Evolutionary conservation across 2,888 invertebrate species (phyloP).

Genomic region (Agrilus cyanescens): DNA sequence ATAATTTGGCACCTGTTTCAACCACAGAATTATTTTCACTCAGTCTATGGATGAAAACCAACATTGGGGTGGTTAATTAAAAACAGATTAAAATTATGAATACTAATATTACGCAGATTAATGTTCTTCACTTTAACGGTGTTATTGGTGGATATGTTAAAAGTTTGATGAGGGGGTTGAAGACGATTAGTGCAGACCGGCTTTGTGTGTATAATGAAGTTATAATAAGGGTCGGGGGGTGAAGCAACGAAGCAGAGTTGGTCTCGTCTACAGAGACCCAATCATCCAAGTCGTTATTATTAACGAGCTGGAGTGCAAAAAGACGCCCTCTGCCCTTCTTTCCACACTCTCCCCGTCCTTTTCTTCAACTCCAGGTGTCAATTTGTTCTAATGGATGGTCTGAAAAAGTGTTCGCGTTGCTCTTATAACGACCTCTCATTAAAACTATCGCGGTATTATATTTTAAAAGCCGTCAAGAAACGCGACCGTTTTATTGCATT

Average conservation of each 20-base stretch:
- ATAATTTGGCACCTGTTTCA: too few relatives aligned
- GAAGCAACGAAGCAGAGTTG: conserved; percentile 10
- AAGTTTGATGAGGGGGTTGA: too few relatives aligned
- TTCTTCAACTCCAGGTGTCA: conserved; percentile 30
- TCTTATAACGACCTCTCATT: conserved; percentile 27
- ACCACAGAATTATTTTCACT: too few relatives aligned
- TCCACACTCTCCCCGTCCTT: conserved; percentile 11
- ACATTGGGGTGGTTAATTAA: too few relatives aligned
- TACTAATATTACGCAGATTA: too few relatives aligned
- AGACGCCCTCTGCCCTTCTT: conserved; percentile 26
- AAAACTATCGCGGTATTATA: conserved; percentile 25
- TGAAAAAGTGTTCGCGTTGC: conserved; percentile 24
- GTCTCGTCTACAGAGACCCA: conserved; percentile 23
- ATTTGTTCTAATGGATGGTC: conserved; percentile 40
- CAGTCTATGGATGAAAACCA: too few relatives aligned
- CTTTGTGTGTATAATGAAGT: too few relatives aligned
- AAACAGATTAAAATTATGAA: too few relatives aligned
- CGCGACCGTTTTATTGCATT: conserved; percentile 16
- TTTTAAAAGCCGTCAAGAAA: conserved; percentile 22
- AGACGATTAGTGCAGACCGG: too few relatives aligned
- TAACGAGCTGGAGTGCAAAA: conserved; percentile 29
- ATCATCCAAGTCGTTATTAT: conserved; percentile 29
- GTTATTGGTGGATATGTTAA: too few relatives aligned
- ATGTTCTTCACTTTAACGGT: too few relatives aligned
- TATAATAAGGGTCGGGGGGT: too few relatives aligned